These are phyloP conservation scores for Copsychus sechellarum DNA, from an alignment of 2,113 vertebrate genomes.

Conservation along the genomic window DNA sequence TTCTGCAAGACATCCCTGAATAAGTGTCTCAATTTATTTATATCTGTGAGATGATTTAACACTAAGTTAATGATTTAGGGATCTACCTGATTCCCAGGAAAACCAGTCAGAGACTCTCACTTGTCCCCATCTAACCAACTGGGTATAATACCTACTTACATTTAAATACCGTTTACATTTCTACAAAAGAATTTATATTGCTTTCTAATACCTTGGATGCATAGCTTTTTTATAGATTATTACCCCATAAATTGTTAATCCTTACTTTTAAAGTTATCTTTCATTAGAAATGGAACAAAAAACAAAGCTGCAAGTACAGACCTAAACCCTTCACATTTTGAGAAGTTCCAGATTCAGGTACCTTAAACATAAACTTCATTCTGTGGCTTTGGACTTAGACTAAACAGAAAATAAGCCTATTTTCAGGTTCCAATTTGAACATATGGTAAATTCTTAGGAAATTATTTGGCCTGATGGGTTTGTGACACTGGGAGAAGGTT, in stretches of 20 bases:
- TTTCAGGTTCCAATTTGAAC: slow-evolving; percentile 1
- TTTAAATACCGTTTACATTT: slow-evolving; percentile 45
- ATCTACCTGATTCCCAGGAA: slow-evolving; percentile 57
- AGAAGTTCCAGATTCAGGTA: slow-evolving; percentile 24
- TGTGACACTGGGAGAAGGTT: not conserved
- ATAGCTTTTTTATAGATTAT: slow-evolving; percentile 37
- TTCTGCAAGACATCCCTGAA: slow-evolving; percentile 35
- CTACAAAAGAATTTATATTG: slow-evolving; percentile 59
- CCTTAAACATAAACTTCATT: not conserved
- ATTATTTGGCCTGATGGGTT: slow-evolving; percentile 13
- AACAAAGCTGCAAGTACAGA: not conserved
- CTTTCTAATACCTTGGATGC: slow-evolving; percentile 44
- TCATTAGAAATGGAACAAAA: slow-evolving; percentile 13
- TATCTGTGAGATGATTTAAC: slow-evolving; percentile 59
- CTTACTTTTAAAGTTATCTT: slow-evolving; percentile 21
- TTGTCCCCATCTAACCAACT: slow-evolving; percentile 42
- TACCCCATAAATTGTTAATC: not conserved
- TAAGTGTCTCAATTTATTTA: slow-evolving; percentile 53
- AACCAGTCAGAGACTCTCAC: not conserved
- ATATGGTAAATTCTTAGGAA: slow-evolving; percentile 26
- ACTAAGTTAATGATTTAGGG: slow-evolving; percentile 58
- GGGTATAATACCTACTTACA: slow-evolving; percentile 12
- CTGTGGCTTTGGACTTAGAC: slow-evolving; percentile 14
- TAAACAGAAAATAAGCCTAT: slow-evolving; percentile 15
- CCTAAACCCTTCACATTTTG: not conserved